These are phyloP conservation scores for Dryas iulia DNA, from an alignment of 1,140 invertebrate species.

Conservation along the genomic window DNA sequence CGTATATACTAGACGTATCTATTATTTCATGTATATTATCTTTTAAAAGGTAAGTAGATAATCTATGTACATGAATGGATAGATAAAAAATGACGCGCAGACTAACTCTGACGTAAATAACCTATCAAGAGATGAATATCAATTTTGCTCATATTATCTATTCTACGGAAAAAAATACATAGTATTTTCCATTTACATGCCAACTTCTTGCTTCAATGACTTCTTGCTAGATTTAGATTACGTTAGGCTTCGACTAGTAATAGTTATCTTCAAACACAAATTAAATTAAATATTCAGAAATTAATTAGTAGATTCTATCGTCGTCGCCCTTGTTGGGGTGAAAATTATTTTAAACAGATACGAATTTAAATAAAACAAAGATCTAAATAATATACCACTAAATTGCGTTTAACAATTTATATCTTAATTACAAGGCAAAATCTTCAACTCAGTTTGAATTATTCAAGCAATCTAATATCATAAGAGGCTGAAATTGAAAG, in stretches of 20 bases:
- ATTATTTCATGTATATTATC: too few species aligned
- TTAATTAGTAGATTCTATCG: not conserved
- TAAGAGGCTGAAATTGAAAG: constrained; percentile 21
- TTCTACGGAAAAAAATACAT: not conserved
- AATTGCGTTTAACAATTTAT: constrained; percentile 29
- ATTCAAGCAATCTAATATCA: constrained; percentile 25
- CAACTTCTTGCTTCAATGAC: not conserved
- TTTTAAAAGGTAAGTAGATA: too few species aligned
- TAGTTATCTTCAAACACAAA: not conserved
- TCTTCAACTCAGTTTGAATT: constrained; percentile 11
- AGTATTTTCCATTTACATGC: not conserved
- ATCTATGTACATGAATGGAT: too few species aligned
- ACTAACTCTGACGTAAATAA: not conserved
- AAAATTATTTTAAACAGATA: not conserved
- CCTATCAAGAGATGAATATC: not conserved
- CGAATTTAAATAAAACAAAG: constrained; percentile 8
- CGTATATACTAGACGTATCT: too few species aligned
- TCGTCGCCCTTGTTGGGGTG: not conserved
- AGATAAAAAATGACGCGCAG: not conserved
- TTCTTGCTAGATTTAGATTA: not conserved
- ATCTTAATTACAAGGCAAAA: constrained; percentile 25
- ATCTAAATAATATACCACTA: constrained; percentile 15
- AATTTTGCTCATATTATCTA: not conserved
- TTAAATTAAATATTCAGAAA: not conserved
- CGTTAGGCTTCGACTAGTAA: not conserved